Conservation (phyloP, 2,888 invertebrate genomes). For the Eudasyphora cyanicolor region DNA sequence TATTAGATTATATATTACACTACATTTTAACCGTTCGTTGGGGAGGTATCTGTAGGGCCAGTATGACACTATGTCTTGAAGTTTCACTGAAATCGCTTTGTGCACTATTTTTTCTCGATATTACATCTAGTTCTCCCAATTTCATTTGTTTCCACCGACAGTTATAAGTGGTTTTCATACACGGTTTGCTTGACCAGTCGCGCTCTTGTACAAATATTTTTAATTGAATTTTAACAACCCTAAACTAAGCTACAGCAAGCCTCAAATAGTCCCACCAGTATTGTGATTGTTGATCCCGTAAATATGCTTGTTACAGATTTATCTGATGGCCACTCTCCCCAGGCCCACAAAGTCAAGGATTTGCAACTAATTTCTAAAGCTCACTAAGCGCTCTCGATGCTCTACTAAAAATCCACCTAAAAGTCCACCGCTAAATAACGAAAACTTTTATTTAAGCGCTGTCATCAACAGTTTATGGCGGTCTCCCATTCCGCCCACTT, state of each 20-base stretch:
- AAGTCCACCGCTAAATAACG: too few relatives aligned
- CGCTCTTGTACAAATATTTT: conserved; percentile 5
- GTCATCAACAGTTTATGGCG: conserved; percentile 37
- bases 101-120: too few relatives aligned
- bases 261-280: not conserved
- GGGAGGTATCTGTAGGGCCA: too few relatives aligned
- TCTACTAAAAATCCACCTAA: not conserved
- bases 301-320: not conserved
- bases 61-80: too few relatives aligned
- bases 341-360: not conserved
- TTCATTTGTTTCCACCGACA: too few relatives aligned
- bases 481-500: too few relatives aligned
- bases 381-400: not conserved
- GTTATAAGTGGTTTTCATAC: too few relatives aligned
- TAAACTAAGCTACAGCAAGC: not conserved
- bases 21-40: too few relatives aligned
- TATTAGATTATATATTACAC: too few relatives aligned
- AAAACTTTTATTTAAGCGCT: conserved; percentile 9
- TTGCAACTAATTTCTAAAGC: not conserved
- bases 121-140: too few relatives aligned
- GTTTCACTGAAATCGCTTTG: too few relatives aligned
- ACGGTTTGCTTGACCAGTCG: not conserved
- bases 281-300: not conserved
- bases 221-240: not conserved
- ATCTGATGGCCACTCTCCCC: too few relatives aligned